These are phyloP conservation scores for Leptinotarsa defecta DNA, from an alignment of 1,140 invertebrate species.

Conservation along the genomic window DNA sequence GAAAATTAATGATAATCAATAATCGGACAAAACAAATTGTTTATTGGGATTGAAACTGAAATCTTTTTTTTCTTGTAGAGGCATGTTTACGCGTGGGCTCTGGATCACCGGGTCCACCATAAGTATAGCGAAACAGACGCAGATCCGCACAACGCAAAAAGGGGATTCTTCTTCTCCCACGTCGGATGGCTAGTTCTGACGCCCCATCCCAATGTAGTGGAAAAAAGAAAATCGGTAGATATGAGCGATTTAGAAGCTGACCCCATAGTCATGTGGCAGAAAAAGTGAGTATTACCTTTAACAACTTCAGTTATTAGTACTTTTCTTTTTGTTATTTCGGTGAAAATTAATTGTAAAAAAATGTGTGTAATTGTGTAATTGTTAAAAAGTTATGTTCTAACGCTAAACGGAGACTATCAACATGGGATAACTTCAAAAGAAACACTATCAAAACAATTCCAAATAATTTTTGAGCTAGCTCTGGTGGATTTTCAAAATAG, in stretches of 20 bases:
- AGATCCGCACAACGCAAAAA: constrained; percentile 80
- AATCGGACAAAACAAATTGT: no score
- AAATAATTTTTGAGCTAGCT: no score
- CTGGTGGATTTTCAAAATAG: no score
- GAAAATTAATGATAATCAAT: no score
- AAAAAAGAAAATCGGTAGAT: constrained; percentile 76
- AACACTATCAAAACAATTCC: no score
- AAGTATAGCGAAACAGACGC: constrained; percentile 82
- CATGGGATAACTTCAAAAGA: no score
- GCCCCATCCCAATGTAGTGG: constrained; percentile 77
- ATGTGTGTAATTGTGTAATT: no score
- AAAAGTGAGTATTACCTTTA: constrained; percentile 61
- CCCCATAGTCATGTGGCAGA: constrained; percentile 85
- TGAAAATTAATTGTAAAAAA: no score
- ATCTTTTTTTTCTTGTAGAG: constrained; percentile 58
- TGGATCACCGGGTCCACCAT: constrained; percentile 83
- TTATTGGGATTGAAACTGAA: no score
- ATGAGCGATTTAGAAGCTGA: constrained; percentile 84
- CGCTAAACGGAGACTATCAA: no score
- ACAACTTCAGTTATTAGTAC: constrained; percentile 23
- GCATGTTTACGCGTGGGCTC: constrained; percentile 75
- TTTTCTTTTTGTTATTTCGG: no score
- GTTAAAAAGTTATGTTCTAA: no score
- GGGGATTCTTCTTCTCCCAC: constrained; percentile 82
- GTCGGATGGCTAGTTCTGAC: constrained; percentile 80